Evolutionary conservation across 1,140 invertebrate species (phyloP).

Genomic region (Tetraneura akinire): DNA sequence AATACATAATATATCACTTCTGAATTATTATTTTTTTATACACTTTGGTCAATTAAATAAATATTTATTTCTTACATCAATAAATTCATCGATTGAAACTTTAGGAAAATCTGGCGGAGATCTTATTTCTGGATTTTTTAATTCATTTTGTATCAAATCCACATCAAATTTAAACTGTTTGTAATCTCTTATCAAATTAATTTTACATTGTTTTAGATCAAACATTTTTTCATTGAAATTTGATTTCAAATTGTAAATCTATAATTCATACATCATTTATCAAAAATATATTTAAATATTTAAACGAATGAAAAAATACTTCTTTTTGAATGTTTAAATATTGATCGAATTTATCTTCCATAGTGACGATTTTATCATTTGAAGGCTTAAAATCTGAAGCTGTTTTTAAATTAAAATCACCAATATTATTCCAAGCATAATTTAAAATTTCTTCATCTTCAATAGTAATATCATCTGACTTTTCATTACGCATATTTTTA

Average conservation of each 20-base stretch:
- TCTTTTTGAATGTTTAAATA: neutral
- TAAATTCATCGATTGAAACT: neutral
- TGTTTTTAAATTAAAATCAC: conserved; percentile 22
- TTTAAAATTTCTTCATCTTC: conserved; percentile 18
- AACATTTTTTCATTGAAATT: conserved; percentile 23
- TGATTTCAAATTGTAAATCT: conserved; percentile 32
- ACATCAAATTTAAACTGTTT: conserved; percentile 11
- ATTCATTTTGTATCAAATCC: conserved; percentile 12
- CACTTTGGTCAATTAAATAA: no score
- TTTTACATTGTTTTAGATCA: neutral
- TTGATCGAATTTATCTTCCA: conserved; percentile 32
- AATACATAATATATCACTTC: no score
- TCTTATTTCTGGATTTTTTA: neutral
- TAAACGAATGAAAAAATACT: conserved; percentile 3
- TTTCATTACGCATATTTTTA: neutral
- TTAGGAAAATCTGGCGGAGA: neutral
- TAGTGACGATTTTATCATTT: neutral
- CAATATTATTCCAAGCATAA: neutral
- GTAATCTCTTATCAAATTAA: conserved; percentile 11
- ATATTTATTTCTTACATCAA: conserved; percentile 21
- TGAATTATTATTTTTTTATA: no score
- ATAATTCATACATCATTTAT: neutral
- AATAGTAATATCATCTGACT: neutral
- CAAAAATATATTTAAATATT: neutral
- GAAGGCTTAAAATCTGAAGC: neutral